Conservation (phyloP, 2,113 vertebrate species). For the Stegastes partitus region DNA sequence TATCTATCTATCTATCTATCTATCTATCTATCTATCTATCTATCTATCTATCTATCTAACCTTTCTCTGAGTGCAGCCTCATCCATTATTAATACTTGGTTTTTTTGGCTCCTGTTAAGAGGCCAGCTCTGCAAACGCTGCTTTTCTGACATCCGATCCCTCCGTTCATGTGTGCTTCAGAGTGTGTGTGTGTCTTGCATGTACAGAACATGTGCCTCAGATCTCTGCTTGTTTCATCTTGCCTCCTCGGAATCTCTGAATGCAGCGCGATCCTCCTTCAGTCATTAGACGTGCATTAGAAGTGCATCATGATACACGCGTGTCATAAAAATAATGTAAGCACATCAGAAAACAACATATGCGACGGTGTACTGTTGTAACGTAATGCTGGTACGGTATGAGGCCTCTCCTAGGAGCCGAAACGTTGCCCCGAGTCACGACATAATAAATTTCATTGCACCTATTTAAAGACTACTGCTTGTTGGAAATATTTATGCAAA, state of each 20-base stretch:
- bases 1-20: neutral
- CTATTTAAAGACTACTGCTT: neutral
- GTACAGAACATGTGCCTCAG: slow-evolving; percentile 34
- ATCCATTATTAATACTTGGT: slow-evolving; percentile 77
- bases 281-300: slow-evolving; percentile 33
- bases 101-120: slow-evolving; percentile 54
- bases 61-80: slow-evolving; percentile 56
- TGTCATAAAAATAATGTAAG: slow-evolving; percentile 14
- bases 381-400: neutral
- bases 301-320: slow-evolving; percentile 17
- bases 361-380: neutral
- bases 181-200: slow-evolving; percentile 36
- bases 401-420: neutral
- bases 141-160: slow-evolving; percentile 63
- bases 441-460: neutral
- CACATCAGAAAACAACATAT: neutral
- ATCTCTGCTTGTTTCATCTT: slow-evolving; percentile 46
- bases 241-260: slow-evolving; percentile 42
- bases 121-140: slow-evolving; percentile 48
- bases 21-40: slow-evolving; percentile 16
- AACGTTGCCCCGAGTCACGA: neutral
- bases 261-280: slow-evolving; percentile 8
- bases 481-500: neutral
- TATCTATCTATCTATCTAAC: slow-evolving; percentile 7
- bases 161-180: slow-evolving; percentile 30